These are phyloP conservation scores for Eubucco bourcierii DNA, from an alignment of 2,113 vertebrate genomes.

Conservation along the genomic window DNA sequence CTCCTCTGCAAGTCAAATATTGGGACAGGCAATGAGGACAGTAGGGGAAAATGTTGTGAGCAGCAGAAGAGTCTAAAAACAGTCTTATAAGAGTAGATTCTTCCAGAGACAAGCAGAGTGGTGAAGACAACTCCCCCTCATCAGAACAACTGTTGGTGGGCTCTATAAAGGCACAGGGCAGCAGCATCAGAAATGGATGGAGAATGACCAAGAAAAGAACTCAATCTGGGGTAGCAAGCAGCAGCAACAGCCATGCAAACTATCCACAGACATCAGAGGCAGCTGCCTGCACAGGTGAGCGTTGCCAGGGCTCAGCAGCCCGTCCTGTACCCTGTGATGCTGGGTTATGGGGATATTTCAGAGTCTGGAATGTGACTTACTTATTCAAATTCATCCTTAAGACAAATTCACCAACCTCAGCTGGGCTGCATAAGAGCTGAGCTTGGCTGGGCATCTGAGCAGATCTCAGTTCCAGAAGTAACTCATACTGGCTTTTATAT, in stretches of 20 bases:
- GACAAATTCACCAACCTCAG: neutral
- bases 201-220: neutral
- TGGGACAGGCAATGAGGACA: neutral
- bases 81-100: neutral
- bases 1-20: rapidly evolving
- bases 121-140: rapidly evolving
- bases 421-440: neutral
- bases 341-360: neutral
- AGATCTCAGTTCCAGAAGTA: slow-evolving; percentile 16
- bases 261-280: neutral
- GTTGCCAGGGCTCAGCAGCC: neutral
- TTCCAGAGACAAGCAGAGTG: neutral
- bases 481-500: slow-evolving; percentile 17
- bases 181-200: neutral
- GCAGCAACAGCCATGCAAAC: rapidly evolving
- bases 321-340: rapidly evolving
- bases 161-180: rapidly evolving
- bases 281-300: rapidly evolving
- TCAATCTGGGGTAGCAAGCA: neutral
- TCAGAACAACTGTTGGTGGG: rapidly evolving
- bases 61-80: neutral
- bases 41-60: rapidly evolving
- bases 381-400: slow-evolving; percentile 17
- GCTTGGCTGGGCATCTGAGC: slow-evolving; percentile 18
- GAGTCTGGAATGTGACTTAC: neutral